These are phyloP conservation scores for Holothuria leucospilota DNA, from an alignment of 53 echinoderm and acorn worm genomes.

Conservation along the genomic window DNA sequence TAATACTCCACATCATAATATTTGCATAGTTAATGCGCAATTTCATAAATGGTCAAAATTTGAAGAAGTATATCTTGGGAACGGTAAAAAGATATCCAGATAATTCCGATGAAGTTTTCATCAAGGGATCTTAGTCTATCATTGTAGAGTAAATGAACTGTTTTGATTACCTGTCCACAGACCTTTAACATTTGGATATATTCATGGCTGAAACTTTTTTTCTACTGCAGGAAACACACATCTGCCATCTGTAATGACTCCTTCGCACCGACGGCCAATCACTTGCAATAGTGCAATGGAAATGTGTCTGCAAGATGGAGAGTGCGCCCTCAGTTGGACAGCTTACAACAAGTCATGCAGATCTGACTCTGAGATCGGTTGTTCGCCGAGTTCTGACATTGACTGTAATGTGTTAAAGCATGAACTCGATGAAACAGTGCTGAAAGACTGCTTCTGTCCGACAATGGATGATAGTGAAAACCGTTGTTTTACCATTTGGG, in stretches of 20 bases:
- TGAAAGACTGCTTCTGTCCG: constrained; percentile 28
- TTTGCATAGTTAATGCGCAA: no score
- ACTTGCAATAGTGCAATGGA: background rate
- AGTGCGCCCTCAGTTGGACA: background rate
- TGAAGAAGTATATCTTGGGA: no score
- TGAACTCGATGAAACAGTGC: background rate
- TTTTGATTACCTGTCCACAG: no score
- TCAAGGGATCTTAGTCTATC: no score
- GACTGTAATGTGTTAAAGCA: background rate
- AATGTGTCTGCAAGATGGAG: background rate
- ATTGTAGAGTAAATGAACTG: no score
- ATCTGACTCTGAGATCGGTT: background rate
- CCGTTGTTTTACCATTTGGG: background rate
- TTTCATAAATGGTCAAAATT: no score
- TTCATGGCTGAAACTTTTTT: no score
- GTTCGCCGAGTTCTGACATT: background rate
- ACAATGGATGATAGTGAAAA: background rate
- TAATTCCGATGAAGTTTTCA: no score
- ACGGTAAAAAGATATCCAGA: no score
- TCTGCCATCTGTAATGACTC: background rate
- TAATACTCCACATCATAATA: no score
- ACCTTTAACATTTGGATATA: no score
- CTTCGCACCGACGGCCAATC: background rate
- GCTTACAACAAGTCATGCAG: background rate
- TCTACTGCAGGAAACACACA: background rate